Conservation (phyloP, 2,113 vertebrate genomes). For the Carlito syrichta region DNA sequence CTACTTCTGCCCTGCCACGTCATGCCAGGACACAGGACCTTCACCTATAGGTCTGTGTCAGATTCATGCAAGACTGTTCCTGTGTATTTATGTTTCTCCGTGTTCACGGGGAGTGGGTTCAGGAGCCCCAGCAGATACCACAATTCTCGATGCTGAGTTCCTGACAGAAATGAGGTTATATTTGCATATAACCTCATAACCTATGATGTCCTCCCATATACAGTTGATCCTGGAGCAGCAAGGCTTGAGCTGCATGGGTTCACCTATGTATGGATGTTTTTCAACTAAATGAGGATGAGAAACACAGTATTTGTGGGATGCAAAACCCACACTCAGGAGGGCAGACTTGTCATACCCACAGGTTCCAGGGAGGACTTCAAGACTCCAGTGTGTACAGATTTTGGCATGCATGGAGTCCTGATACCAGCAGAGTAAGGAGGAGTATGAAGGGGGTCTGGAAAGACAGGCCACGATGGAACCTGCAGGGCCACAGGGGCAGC, state of each 20-base stretch:
- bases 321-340: neutral
- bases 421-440: neutral
- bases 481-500: neutral
- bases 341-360: neutral
- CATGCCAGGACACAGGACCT: neutral
- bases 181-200: neutral
- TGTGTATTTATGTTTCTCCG: neutral
- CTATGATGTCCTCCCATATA: neutral
- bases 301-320: neutral
- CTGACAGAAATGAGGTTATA: neutral
- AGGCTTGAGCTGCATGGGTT: neutral
- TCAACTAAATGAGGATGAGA: neutral
- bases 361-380: neutral
- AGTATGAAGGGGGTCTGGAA: neutral
- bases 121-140: neutral
- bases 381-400: neutral
- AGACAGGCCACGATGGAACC: neutral
- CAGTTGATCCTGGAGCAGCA: neutral
- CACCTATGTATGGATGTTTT: neutral
- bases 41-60: neutral
- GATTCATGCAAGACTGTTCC: neutral
- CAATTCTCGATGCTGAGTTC: neutral
- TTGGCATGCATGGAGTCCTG: neutral
- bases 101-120: neutral
- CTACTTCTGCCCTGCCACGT: neutral